Evolutionary conservation across 2,797 vertebrate species (phyloP).

Genomic region (Galagoides demidoff): DNA sequence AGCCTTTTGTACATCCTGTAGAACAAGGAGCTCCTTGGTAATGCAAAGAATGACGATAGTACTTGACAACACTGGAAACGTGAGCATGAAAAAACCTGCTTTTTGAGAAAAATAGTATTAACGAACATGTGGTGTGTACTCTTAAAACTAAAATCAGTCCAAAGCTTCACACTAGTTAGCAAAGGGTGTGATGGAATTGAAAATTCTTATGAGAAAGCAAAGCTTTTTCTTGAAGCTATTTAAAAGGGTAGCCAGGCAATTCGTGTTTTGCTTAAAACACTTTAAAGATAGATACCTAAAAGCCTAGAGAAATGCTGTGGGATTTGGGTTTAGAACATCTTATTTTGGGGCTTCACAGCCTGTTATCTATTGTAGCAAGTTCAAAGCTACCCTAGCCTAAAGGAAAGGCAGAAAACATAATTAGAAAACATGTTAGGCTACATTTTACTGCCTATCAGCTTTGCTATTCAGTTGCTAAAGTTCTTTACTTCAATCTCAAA

Average conservation of each 20-base stretch:
- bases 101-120: conserved; percentile 35
- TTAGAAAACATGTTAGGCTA: background rate
- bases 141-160: conserved; percentile 31
- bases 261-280: conserved; percentile 22
- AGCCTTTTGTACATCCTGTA: conserved; percentile 67
- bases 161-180: background rate
- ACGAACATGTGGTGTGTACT: background rate
- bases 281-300: conserved; percentile 26
- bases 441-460: background rate
- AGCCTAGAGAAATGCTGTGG: background rate
- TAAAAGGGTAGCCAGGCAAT: background rate
- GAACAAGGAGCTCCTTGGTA: conserved; percentile 75
- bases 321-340: conserved; percentile 30
- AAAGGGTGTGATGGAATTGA: background rate
- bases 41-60: conserved; percentile 43
- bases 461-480: conserved; percentile 34
- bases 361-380: background rate
- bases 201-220: background rate
- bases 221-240: background rate
- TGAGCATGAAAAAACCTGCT: conserved; percentile 22
- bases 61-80: conserved; percentile 13
- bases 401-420: background rate
- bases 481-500: conserved; percentile 23
- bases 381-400: background rate
- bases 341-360: conserved; percentile 28